phyloP scores from a whole-genome alignment of 2,888 invertebrate genomes.

The Omphaloscelis lunosa region DNA sequence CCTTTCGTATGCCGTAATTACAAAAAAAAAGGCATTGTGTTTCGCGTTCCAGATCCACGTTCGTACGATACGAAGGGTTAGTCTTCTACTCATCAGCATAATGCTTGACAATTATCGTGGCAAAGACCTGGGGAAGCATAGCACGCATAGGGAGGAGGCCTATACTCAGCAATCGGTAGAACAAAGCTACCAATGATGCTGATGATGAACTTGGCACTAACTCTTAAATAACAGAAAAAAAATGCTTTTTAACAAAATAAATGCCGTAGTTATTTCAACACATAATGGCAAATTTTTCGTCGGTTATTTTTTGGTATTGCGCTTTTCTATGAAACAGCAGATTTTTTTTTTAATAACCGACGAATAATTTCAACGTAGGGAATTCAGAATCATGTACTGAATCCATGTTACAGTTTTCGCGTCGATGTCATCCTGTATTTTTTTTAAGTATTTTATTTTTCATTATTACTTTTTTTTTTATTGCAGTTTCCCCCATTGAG shows the following conservation, averaged over 20 bases:
- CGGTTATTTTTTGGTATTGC: too few species aligned
- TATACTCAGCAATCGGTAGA: too few species aligned
- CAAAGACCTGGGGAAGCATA: not conserved
- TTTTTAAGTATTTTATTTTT: not conserved
- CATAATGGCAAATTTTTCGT: too few species aligned
- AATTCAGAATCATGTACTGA: too few species aligned
- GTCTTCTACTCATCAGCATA: not conserved
- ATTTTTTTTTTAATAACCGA: too few species aligned
- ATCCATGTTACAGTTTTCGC: too few species aligned
- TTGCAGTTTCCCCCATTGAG: not conserved
- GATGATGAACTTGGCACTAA: too few species aligned
- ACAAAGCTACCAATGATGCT: not conserved
- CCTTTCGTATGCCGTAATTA: not conserved
- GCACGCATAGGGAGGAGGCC: not conserved
- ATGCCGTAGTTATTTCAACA: not conserved
- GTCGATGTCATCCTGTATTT: too few species aligned
- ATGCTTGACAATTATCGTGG: not conserved
- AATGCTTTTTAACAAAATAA: not conserved
- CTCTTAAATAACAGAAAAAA: not conserved
- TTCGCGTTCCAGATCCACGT: too few species aligned
- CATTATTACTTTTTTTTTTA: not conserved
- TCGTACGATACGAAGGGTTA: not conserved
- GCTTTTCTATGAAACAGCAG: too few species aligned
- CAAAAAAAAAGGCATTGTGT: not conserved
- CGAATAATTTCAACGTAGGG: too few species aligned